Base-by-base conservation (phyloP, 2,888 invertebrate genomes). In the Hirtodrosophila confusa region DNA sequence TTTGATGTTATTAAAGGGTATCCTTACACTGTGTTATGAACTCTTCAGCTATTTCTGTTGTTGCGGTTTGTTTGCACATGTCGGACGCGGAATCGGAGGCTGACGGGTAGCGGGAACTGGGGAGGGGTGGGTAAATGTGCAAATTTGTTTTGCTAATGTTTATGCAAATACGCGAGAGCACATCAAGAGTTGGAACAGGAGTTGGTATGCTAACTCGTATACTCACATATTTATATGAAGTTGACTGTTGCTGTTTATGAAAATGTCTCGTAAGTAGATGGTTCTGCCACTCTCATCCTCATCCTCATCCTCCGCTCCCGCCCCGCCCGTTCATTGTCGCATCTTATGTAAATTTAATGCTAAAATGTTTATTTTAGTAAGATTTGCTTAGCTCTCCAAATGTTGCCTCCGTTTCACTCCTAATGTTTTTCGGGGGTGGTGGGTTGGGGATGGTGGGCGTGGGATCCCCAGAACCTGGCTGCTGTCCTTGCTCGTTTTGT, bases 281-380 rank as follows among this genome's bases (percentile, higher is more conserved):
- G 50, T 47, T 53, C 45, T 53, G 39, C 45, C 45, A 29, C 36
- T 36, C 24, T 17, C 27, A 27, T 6, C 7, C 33, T 24, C 12
- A 40, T 17, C 31, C 40, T 57, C 29, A n/a, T 40, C 40, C 36
- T 44, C 17, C 23, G 10, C 39, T 23, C 40, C 55, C 37, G 36
- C 33, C 64, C 47, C 3, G 36, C 31, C 24, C 54, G 41, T 73
- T 73, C 70, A 80, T 80, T 80, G 85, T 77, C 77, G 74, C 86
- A 60, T 73, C 83, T 88, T 89, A 89, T 89, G 87, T 89, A 87
- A 87, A 87, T 87, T 89, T 85, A 86, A 88, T 88, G 89, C 83
- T 85, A 89, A 87, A 89, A 87, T 87, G 86, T 89, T 87, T 87
- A 88, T 85, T 86, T 80, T 83, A 86, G 63, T 83, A 69, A 88